These are phyloP conservation scores for Calliphora vomitoria DNA, from an alignment of 2,888 invertebrate genomes.

Conservation along the genomic window DNA sequence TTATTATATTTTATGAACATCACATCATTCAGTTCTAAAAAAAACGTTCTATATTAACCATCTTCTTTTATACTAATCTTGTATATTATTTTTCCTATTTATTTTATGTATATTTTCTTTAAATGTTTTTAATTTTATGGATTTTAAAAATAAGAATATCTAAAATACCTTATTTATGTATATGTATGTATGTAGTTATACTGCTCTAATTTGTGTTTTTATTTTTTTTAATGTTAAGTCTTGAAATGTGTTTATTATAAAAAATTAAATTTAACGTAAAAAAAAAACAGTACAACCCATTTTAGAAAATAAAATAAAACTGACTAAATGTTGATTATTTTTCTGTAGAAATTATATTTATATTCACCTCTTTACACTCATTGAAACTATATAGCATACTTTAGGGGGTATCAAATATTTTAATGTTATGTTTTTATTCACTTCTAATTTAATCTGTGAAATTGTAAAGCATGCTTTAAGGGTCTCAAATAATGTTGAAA, in stretches of 20 bases:
- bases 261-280: neutral
- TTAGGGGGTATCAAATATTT: no score
- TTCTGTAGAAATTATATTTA: no score
- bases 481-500: no score
- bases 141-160: conserved; percentile 74
- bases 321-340: no score
- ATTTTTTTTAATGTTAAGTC: conserved; percentile 16
- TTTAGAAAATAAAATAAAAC: no score
- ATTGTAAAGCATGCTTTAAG: no score
- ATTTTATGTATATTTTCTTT: conserved; percentile 26
- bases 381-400: no score
- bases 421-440: no score
- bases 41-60: conserved; percentile 4
- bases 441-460: no score
- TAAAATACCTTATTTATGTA: conserved; percentile 73
- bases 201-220: conserved; percentile 19
- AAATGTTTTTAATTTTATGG: conserved; percentile 39
- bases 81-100: conserved; percentile 56
- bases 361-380: no score
- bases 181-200: conserved; percentile 17
- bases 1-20: conserved; percentile 25
- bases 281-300: no score
- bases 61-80: conserved; percentile 65
- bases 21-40: neutral
- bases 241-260: conserved; percentile 4